phyloP scores from a whole-genome alignment of 1,140 invertebrate genomes.

The Teleopsis dalmanni region DNA sequence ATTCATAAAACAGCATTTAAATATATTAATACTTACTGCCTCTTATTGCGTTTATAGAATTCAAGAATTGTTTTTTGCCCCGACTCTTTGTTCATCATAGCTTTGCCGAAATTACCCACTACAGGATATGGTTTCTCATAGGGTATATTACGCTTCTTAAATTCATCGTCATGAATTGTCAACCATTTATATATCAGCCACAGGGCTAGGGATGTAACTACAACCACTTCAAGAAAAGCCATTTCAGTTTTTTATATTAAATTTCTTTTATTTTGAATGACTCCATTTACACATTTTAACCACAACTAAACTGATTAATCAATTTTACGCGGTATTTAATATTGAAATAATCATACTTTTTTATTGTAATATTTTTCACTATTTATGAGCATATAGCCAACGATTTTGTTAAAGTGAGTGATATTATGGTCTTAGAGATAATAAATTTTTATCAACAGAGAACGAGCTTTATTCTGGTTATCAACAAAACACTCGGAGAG shows the following conservation, averaged over 20 bases:
- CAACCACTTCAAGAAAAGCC: neutral
- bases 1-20: too few relatives aligned
- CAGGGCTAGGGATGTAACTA: neutral
- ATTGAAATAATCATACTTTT: too few relatives aligned
- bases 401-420: too few relatives aligned
- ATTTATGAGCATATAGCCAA: too few relatives aligned
- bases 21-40: conserved; percentile 34
- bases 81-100: conserved; percentile 24
- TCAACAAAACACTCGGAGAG: too few relatives aligned
- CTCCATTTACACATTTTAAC: too few relatives aligned
- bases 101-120: conserved; percentile 32
- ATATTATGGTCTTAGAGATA: too few relatives aligned
- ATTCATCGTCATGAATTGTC: conserved; percentile 28
- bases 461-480: too few relatives aligned
- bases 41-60: conserved; percentile 25
- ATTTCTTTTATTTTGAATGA: neutral
- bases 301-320: too few relatives aligned
- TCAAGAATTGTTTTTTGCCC: conserved; percentile 19
- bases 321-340: too few relatives aligned
- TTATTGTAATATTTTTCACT: too few relatives aligned
- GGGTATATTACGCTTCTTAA: conserved; percentile 28
- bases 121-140: conserved; percentile 37
- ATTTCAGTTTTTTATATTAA: neutral
- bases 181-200: conserved; percentile 23
- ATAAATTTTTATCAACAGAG: too few relatives aligned